Evolutionary conservation across 1,140 invertebrate genomes (phyloP).

Genomic region (Drosophila busckii): DNA sequence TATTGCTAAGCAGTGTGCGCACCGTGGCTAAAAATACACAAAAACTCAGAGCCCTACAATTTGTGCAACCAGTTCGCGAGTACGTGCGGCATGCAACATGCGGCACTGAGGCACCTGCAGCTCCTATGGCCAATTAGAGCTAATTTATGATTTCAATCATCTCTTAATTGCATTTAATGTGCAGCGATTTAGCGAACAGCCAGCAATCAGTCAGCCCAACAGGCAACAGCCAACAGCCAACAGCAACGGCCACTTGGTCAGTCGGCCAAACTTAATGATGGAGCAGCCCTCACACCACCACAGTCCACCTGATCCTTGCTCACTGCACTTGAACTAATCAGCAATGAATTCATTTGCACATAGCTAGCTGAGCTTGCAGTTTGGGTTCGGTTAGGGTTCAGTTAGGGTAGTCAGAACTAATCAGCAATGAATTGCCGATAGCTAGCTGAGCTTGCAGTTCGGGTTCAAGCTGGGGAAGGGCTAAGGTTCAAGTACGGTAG

Average conservation of each 20-base stretch:
- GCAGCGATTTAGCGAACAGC: constrained; percentile 61
- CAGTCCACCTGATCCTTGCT: constrained; percentile 11
- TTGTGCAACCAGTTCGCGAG: constrained; percentile 39
- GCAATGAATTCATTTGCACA: constrained; percentile 61
- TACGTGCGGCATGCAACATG: constrained; percentile 40
- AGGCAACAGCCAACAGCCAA: no score
- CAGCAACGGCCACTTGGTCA: constrained; percentile 67
- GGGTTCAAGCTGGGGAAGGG: no score
- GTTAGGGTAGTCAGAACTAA: no score
- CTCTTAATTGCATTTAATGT: constrained; percentile 77
- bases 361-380: constrained; percentile 52
- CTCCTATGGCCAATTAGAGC: constrained; percentile 69
- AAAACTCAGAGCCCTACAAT: constrained; percentile 48
- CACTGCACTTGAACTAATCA: constrained; percentile 49
- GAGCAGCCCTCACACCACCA: background rate
- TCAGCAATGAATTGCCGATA: no score
- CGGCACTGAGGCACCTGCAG: constrained; percentile 4
- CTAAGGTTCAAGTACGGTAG: no score
- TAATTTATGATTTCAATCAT: constrained; percentile 77
- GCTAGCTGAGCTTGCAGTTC: no score
- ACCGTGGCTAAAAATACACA: constrained; percentile 57
- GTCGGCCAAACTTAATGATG: constrained; percentile 69
- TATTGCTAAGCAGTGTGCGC: constrained; percentile 29
- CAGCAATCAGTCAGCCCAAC: constrained; percentile 8
- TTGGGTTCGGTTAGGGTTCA: no score